Conservation (phyloP, 2,113 vertebrate species). For the Zosterops pallidus region DNA sequence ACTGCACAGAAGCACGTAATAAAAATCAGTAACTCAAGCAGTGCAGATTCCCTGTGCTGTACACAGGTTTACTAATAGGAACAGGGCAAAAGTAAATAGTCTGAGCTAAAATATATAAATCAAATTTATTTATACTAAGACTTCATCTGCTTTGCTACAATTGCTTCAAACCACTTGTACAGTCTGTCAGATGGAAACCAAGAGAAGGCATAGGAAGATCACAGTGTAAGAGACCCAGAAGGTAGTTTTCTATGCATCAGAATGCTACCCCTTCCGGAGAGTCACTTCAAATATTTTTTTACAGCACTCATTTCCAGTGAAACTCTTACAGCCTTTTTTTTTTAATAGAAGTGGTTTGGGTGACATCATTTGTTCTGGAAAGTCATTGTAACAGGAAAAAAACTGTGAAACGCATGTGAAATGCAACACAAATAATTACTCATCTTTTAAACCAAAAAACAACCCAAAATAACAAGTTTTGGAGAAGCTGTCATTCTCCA, state of each 20-base stretch:
- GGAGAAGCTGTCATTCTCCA: not conserved
- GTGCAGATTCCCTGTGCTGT: not conserved
- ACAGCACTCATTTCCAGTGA: not conserved
- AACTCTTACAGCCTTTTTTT: not conserved
- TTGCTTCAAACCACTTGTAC: not conserved
- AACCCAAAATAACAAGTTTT: not conserved
- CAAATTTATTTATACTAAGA: not conserved
- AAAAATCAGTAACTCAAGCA: not conserved
- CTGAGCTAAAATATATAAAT: not conserved
- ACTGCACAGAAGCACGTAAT: accelerated
- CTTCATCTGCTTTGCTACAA: not conserved
- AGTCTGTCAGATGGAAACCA: not conserved
- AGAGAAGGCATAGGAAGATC: not conserved
- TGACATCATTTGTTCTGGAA: not conserved
- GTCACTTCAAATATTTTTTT: not conserved
- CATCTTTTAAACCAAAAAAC: not conserved
- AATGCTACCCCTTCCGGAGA: not conserved
- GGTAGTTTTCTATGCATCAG: not conserved
- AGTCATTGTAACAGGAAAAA: not conserved
- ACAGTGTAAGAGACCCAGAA: not conserved
- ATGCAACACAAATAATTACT: not conserved
- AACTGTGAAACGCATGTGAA: not conserved
- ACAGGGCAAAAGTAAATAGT: not conserved
- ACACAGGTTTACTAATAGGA: not conserved
- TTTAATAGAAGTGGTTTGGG: not conserved